phyloP scores from a whole-genome alignment of 1,140 invertebrate genomes.

The Armadillidium nasatum region DNA sequence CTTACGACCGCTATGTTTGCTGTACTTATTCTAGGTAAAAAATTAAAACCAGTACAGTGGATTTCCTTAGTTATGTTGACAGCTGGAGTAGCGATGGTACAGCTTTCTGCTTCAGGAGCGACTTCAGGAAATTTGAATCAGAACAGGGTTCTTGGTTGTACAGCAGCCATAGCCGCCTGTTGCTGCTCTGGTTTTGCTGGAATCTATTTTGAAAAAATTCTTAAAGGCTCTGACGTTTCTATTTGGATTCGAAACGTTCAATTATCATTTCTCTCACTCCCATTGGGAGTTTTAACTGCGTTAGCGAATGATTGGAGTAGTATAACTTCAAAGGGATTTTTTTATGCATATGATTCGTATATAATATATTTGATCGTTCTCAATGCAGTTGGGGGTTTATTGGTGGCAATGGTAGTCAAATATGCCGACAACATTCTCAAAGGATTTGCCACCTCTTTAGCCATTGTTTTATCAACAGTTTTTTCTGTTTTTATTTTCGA shows the following conservation, averaged over 20 bases:
- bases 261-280: constrained; percentile 58
- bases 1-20: constrained; percentile 97
- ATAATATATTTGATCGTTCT: constrained; percentile 78
- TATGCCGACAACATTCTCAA: constrained; percentile 96
- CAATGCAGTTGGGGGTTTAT: constrained; percentile 80
- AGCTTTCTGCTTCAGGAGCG: constrained; percentile 57
- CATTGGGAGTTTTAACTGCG: constrained; percentile 67
- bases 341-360: constrained; percentile 75
- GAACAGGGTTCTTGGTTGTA: constrained; percentile 76
- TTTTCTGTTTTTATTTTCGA: constrained; percentile 90
- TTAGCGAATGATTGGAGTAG: constrained; percentile 49
- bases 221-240: constrained; percentile 88
- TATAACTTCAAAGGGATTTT: constrained; percentile 61
- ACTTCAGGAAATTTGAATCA: constrained; percentile 53
- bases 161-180: constrained; percentile 83
- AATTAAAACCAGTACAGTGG: constrained; percentile 62
- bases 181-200: constrained; percentile 96
- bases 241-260: constrained; percentile 96
- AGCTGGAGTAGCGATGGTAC: constrained; percentile 61
- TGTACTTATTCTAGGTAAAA: constrained; percentile 77
- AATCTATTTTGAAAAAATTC: constrained; percentile 98
- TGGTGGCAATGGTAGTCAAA: constrained; percentile 93
- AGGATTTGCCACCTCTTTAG: constrained; percentile 89
- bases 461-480: constrained; percentile 91
- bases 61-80: constrained; percentile 41